Evolutionary conservation across 2,888 invertebrate species (phyloP).

Genomic region (Cheilosia scutellata): DNA sequence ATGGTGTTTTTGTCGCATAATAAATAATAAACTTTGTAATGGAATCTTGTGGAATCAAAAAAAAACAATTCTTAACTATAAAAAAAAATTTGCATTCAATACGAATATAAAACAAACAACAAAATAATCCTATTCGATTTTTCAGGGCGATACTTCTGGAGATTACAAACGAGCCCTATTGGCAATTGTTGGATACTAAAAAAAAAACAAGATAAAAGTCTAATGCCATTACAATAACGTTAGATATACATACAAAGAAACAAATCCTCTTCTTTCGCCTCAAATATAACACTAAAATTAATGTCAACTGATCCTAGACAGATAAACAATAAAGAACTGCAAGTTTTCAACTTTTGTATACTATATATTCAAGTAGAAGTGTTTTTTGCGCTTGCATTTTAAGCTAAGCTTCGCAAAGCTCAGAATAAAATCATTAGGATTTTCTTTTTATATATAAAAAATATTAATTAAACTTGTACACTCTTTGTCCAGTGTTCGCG

Average conservation of each 20-base stretch:
- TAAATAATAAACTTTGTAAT: slow-evolving; percentile 43
- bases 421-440: slow-evolving; percentile 31
- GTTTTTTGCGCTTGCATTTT: slow-evolving; percentile 40
- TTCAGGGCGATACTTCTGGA: slow-evolving; percentile 96
- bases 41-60: slow-evolving; percentile 58
- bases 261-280: slow-evolving; percentile 45
- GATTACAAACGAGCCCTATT: slow-evolving; percentile 96
- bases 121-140: slow-evolving; percentile 78
- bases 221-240: slow-evolving; percentile 49
- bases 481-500: slow-evolving; percentile 60
- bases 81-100: slow-evolving; percentile 64
- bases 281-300: slow-evolving; percentile 51
- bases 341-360: slow-evolving; percentile 29
- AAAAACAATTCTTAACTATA: slow-evolving; percentile 33
- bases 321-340: slow-evolving; percentile 51
- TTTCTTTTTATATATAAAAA: slow-evolving; percentile 6
- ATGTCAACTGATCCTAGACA: slow-evolving; percentile 60
- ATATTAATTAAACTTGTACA: slow-evolving; percentile 51
- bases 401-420: slow-evolving; percentile 52
- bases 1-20: slow-evolving; percentile 64
- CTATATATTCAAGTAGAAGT: slow-evolving; percentile 32
- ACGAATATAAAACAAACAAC: slow-evolving; percentile 77
- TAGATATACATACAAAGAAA: slow-evolving; percentile 38
- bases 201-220: slow-evolving; percentile 44
- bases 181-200: slow-evolving; percentile 88